Evolutionary conservation across 2,113 vertebrate genomes (phyloP).

Genomic region (Haemorhous mexicanus): DNA sequence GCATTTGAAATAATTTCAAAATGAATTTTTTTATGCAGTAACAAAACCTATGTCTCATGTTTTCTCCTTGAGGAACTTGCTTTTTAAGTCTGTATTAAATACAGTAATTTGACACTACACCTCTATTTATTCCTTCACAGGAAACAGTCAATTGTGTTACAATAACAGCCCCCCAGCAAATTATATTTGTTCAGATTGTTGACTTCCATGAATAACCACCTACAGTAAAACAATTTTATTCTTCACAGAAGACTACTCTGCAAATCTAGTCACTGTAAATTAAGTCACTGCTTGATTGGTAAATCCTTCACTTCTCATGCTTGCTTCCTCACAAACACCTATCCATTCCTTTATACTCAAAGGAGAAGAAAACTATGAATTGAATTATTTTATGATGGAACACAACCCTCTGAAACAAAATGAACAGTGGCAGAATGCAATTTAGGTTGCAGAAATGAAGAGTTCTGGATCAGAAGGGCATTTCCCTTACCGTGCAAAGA

Average conservation of each 20-base stretch:
- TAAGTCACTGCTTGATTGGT: neutral
- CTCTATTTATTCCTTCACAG: neutral
- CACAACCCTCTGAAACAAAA: neutral
- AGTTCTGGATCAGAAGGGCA: neutral
- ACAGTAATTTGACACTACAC: neutral
- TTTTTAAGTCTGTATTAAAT: neutral
- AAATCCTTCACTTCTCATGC: neutral
- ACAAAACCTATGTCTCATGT: neutral
- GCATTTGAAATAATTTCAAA: neutral
- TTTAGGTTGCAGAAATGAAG: neutral
- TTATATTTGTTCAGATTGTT: neutral
- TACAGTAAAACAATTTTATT: neutral
- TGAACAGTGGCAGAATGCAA: neutral
- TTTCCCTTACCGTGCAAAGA: neutral
- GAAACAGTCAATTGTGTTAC: neutral
- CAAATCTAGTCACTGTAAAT: neutral
- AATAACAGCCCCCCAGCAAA: neutral
- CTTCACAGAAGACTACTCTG: neutral
- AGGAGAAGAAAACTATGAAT: neutral
- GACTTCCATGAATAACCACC: neutral
- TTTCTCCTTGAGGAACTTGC: neutral
- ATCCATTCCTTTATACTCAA: neutral
- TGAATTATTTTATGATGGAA: neutral
- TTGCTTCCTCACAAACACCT: neutral
- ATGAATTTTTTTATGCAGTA: neutral